A percentile compares a stretch with the other conserved stretches of the same genome.
Conservation (phyloP, 1,140 invertebrate genomes). For the Drosophila varians region DNA sequence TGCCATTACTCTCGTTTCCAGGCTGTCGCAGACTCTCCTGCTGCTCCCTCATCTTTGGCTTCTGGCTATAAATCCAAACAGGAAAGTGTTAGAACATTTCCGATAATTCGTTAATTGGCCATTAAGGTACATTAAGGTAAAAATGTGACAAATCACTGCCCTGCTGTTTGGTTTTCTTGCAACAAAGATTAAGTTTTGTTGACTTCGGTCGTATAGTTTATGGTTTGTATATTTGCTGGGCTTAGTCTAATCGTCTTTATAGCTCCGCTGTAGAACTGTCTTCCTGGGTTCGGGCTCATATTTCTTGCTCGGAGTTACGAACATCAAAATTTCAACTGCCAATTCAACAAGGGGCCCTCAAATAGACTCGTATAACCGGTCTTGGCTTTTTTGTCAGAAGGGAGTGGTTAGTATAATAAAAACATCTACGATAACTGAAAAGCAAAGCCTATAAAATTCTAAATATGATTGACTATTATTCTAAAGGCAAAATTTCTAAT, state of each 20-base stretch:
- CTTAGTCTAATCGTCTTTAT: constrained; percentile 8
- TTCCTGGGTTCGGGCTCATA: background rate
- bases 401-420: background rate
- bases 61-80: background rate
- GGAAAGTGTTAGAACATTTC: too few species aligned
- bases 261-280: background rate
- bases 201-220: constrained; percentile 10
- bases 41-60: constrained; percentile 12
- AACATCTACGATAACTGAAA: too few species aligned
- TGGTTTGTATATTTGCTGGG: constrained; percentile 22
- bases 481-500: too few species aligned
- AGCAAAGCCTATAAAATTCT: too few species aligned
- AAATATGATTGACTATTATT: too few species aligned
- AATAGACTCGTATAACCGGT: background rate
- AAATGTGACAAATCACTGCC: constrained; percentile 1
- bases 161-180: background rate
- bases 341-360: background rate
- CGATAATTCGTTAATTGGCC: too few species aligned
- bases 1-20: constrained; percentile 17
- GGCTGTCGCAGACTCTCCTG: background rate
- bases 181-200: constrained; percentile 16
- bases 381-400: background rate
- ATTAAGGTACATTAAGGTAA: too few species aligned
- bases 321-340: background rate
- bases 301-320: background rate